A percentile compares a stretch with the other conserved stretches of the same genome.
Evolutionary conservation across 2,113 vertebrate species (phyloP).

Genomic region (Callorhinus ursinus): DNA sequence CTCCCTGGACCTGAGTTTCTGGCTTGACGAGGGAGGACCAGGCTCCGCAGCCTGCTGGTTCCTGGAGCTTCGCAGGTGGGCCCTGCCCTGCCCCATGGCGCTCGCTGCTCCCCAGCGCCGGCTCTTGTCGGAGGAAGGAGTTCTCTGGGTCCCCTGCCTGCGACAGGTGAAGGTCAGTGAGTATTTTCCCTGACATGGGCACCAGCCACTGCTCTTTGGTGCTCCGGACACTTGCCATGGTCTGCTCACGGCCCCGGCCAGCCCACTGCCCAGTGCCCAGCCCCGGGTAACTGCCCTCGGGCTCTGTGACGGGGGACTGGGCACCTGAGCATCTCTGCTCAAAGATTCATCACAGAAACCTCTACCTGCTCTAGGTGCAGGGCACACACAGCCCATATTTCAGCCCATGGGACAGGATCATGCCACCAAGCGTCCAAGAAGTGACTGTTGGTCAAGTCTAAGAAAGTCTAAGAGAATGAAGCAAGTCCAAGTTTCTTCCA

Average conservation of each 20-base stretch:
- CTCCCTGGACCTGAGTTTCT: background rate
- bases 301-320: accelerated
- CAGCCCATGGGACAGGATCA: background rate
- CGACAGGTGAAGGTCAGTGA: background rate
- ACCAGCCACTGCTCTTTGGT: background rate
- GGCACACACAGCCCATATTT: accelerated
- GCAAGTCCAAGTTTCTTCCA: background rate
- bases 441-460: background rate
- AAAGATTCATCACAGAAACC: accelerated
- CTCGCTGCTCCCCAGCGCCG: accelerated
- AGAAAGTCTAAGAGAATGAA: background rate
- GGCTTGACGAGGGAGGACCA: accelerated
- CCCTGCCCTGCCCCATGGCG: accelerated
- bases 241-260: background rate
- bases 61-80: accelerated
- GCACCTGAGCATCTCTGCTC: background rate
- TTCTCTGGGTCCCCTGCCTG: accelerated
- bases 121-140: accelerated
- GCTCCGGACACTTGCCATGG: accelerated
- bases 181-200: accelerated
- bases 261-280: background rate
- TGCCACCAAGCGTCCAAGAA: no score
- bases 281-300: accelerated
- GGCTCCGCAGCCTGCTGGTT: background rate
- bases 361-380: accelerated